Conservation (phyloP, 2,113 vertebrate genomes). For the Coturnix japonica region DNA sequence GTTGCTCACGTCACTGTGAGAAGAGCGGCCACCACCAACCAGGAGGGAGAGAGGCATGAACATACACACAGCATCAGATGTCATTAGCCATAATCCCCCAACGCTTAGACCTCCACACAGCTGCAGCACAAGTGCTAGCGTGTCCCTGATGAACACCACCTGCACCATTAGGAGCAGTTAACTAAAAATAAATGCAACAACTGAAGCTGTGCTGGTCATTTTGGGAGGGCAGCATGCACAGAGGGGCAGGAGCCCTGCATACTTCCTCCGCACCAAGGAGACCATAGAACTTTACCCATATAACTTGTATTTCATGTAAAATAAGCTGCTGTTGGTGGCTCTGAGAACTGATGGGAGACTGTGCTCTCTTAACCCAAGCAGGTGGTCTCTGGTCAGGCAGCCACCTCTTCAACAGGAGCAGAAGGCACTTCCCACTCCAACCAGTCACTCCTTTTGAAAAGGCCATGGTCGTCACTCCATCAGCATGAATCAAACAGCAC, state of each 20-base stretch:
- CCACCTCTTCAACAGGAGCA: slow-evolving; percentile 44
- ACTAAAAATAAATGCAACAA: neutral
- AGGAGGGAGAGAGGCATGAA: neutral
- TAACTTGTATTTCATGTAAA: neutral
- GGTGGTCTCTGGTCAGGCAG: neutral
- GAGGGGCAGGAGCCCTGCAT: neutral
- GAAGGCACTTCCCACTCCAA: neutral
- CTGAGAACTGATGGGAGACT: neutral
- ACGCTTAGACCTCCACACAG: neutral
- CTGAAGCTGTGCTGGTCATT: neutral
- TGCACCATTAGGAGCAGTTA: neutral
- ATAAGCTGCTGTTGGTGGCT: neutral
- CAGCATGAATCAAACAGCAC: neutral
- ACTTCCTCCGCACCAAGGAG: neutral
- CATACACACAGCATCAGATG: neutral
- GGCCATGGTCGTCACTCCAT: neutral
- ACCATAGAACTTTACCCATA: neutral
- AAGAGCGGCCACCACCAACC: neutral
- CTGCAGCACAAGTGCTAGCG: fast-evolving
- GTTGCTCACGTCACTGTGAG: neutral
- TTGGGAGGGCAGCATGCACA: neutral
- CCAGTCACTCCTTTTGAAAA: neutral
- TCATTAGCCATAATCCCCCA: neutral
- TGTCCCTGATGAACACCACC: neutral
- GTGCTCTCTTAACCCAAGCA: neutral